These are phyloP conservation scores for Liparis tanakae DNA, from an alignment of 2,797 vertebrate genomes.

Conservation along the genomic window DNA sequence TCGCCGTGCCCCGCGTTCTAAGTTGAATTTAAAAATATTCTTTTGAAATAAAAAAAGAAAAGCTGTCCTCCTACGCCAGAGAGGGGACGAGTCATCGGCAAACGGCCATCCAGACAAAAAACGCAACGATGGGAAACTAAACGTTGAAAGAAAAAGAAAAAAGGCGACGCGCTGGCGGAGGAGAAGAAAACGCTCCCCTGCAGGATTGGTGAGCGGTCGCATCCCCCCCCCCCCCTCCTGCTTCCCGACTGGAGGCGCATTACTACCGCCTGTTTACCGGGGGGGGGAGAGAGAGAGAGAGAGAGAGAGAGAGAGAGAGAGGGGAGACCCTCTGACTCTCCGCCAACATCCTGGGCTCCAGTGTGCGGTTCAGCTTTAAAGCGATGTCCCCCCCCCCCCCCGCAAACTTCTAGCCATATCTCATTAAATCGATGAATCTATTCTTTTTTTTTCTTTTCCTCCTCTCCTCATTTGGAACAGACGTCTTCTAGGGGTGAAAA, in stretches of 20 bases:
- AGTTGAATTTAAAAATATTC: background rate
- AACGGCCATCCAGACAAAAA: conserved; percentile 58
- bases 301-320: too few species aligned
- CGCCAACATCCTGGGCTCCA: conserved; percentile 40
- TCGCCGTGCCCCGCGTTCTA: conserved; percentile 51
- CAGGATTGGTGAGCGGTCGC: conserved; percentile 31
- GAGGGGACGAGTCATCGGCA: conserved; percentile 54
- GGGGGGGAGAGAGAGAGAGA: too few species aligned
- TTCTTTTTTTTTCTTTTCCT: background rate
- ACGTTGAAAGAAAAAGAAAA: background rate
- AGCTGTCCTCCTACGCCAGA: conserved; percentile 13
- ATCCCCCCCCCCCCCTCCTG: conserved; percentile 14
- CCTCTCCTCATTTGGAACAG: background rate
- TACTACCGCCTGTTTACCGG: conserved; percentile 83
- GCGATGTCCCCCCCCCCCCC: background rate
- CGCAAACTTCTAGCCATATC: background rate
- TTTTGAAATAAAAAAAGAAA: background rate
- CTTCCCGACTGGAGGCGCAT: conserved; percentile 66
- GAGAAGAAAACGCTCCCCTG: conserved; percentile 11
- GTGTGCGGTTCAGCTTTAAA: conserved; percentile 23
- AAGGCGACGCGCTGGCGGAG: background rate
- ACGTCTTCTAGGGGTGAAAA: too few species aligned
- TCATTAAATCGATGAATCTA: background rate
- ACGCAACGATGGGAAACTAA: conserved; percentile 17
- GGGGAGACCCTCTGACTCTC: conserved; percentile 36